Evolutionary conservation across 2,888 invertebrate genomes (phyloP), one percentile per base, ranked within the genome.

Genomic region (Cheilosia vulpina): DNA sequence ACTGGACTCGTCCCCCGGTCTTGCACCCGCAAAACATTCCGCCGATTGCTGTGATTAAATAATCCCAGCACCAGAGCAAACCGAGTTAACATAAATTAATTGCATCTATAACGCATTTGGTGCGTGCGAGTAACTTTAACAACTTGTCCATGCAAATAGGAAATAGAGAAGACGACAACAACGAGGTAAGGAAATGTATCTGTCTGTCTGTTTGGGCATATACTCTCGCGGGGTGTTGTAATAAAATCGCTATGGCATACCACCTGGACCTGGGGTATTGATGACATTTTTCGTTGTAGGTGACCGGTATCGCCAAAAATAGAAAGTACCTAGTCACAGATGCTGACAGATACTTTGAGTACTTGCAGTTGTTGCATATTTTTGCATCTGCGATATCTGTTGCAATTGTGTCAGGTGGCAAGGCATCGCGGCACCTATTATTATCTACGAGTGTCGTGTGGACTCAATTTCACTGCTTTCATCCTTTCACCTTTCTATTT

Each of bases 401-500:
- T 45, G 45, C 45, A 47, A 17, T 9, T 47, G 47, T 47, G 68
- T 57, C 81, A 27, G 52, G 66, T 75, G 55, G 63, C 69, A 65
- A 31, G 57, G 31, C 21, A 11, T 11, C 47, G 24, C 41, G 47
- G 38, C 38, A 38, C 38, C 38, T 38, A 38, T 50, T 62, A 66
- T 43, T 76, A 41, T 47, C 38, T 13, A 38, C 38, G 24, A 41
- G 38, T 69, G 52, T 69, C 68, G 57, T 50, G 75, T 69, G 84
- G 75, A 84, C 75, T 65, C 69, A 84, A 84, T 84, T 80, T 84
- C 84, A 65, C 84, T 60, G 24, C 63, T 52, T 58, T 55, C 66
- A 79, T 84, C 84, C 84, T 80, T 84, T 84, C 84, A 84, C 84
- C 79, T 84, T 84, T 79, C 80, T 75, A 80, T 75, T 84, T 73